Base-by-base conservation (phyloP, 2,113 vertebrate species). In the Melospiza melodia region DNA sequence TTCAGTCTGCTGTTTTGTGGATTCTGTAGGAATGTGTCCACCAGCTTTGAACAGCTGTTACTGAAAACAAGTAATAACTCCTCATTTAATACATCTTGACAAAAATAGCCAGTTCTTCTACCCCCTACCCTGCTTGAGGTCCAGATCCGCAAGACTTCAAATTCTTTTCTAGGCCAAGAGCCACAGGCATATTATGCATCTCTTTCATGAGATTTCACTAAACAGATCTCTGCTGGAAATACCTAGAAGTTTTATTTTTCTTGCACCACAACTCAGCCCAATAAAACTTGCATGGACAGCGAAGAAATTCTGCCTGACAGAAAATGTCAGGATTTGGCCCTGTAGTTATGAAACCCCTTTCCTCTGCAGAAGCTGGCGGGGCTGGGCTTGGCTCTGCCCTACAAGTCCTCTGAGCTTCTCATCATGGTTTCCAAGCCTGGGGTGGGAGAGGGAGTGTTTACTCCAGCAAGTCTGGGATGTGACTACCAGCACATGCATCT, bases 31-130 rank as follows among this genome's bases (percentile, higher is more conserved):
- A 95, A 72, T 84, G 79, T 18, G 75, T 89, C 44, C 72, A 78
- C 69, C 65, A 93, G 41, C 82, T 94, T 96, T 89, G 76, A 97
- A 84, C 66, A 93, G 78, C 59, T 95, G 55, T 73, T 94, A 82
- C 39, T 87, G 31, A 90, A 89, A 90, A 78, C 35, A 95, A 55
- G 52, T 23, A 90, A 93, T 72, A 84, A 63, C 44, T 83, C 65
- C 59, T 93, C 23, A 79, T 68, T 93, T 88, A 67, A 87, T 75
- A 83, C 15, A 81, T 87, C 80, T 89, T 28, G 49, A 69, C 72
- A 80, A 41, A 94, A 96, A 85, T 33, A 87, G 49, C 48, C 52
- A 31, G 35, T 72, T 93, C 30, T 57, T 12, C 69, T 72, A 86
- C 33, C 9, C 43, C 49, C 18, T 86, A 43, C 51, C 66, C 57